phyloP scores from a whole-genome alignment of 92 coral and sea anemone species.

The Parazoanthus darwini region DNA sequence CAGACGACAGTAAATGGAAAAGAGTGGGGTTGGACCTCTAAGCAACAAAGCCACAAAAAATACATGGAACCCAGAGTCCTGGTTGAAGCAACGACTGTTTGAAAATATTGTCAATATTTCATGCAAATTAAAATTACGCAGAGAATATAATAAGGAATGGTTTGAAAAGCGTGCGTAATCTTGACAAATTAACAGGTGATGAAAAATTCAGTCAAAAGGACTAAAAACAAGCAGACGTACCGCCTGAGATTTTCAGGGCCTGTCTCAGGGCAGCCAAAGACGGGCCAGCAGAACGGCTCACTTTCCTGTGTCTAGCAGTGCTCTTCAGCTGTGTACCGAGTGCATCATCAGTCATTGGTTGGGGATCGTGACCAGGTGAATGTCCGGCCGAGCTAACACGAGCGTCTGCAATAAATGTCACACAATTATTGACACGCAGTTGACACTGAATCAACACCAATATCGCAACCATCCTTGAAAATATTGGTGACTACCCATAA shows the following conservation, averaged over 20 bases:
- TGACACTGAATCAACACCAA: too few species aligned
- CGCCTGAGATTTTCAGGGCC: constrained; percentile 76
- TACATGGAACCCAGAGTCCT: too few species aligned
- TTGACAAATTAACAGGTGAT: neutral
- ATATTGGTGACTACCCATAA: too few species aligned
- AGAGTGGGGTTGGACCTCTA: neutral
- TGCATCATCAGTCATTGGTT: neutral
- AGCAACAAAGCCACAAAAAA: too few species aligned
- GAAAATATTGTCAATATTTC: too few species aligned
- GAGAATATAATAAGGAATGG: too few species aligned
- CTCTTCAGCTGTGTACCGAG: neutral
- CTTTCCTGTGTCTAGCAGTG: constrained; percentile 58
- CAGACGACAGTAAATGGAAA: neutral
- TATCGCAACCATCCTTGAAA: too few species aligned
- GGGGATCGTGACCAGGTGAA: neutral
- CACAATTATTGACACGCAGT: neutral
- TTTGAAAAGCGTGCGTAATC: too few species aligned
- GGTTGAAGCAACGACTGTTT: too few species aligned
- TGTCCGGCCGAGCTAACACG: constrained; percentile 45
- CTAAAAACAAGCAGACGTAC: constrained; percentile 37
- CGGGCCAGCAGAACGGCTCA: constrained; percentile 80
- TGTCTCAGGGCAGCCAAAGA: constrained; percentile 67
- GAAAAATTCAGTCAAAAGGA: neutral
- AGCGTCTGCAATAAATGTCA: neutral
- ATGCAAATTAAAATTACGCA: too few species aligned